These are phyloP conservation scores for Esox lucius DNA, from an alignment of 2,797 vertebrate genomes.

Conservation along the genomic window DNA sequence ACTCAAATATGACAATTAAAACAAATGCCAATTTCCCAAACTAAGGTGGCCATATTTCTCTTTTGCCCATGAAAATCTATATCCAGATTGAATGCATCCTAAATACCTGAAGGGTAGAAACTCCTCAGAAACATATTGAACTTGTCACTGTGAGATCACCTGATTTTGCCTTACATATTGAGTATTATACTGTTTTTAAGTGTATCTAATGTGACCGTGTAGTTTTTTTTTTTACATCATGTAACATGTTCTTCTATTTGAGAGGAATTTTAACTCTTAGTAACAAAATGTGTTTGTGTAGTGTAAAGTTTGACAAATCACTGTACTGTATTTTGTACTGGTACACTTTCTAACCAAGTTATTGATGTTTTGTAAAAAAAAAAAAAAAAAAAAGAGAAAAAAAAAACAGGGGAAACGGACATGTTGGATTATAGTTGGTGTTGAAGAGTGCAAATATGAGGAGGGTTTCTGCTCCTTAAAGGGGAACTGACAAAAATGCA, in stretches of 20 bases:
- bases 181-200: constrained; percentile 78
- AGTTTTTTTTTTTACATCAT: constrained; percentile 75
- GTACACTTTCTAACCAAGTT: constrained; percentile 74
- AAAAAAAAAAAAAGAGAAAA: not conserved
- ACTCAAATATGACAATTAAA: constrained; percentile 31
- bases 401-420: too few relatives aligned
- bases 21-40: constrained; percentile 42
- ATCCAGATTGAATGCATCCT: constrained; percentile 41
- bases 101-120: constrained; percentile 54
- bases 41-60: constrained; percentile 17
- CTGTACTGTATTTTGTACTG: constrained; percentile 80
- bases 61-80: constrained; percentile 36
- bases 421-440: constrained; percentile 39
- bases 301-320: constrained; percentile 72
- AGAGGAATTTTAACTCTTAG: constrained; percentile 59
- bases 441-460: constrained; percentile 68
- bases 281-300: constrained; percentile 68
- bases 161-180: constrained; percentile 83
- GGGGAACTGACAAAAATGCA: constrained; percentile 69
- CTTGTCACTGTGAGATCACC: constrained; percentile 86
- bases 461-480: constrained; percentile 75
- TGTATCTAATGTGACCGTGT: constrained; percentile 68
- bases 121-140: constrained; percentile 67
- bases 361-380: constrained; percentile 60
- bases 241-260: constrained; percentile 72